Evolutionary conservation across 2,888 invertebrate genomes (phyloP), one percentile per base, ranked within the genome.

Genomic region (Coremacera marginata): DNA sequence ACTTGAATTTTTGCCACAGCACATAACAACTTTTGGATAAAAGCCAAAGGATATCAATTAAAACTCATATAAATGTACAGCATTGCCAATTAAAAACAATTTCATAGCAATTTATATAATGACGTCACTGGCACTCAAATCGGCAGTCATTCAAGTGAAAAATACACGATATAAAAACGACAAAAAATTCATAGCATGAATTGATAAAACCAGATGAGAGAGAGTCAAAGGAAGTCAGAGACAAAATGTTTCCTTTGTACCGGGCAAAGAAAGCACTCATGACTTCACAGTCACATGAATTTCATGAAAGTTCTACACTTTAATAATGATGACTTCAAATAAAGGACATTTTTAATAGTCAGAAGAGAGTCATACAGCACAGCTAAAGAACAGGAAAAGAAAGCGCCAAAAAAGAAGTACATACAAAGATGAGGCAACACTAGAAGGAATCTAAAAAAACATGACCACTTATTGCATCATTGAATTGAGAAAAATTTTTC

Each of bases 81-180:
- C 37, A 52, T 37, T 65, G 67, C 67, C 74, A 74, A 74, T 74
- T 74, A 74, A 74, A 74, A 74, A n/a, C 74, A 74, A 74, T 74
- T 57, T 16, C 55, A 37, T 25, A 67, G 55, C 65, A 55, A 74
- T 74, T 65, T 44, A 44, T 44, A 44, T 34, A 74, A 74, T 74
- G 55, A 37, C 55, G 60, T 65, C 65, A 65, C 34, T 11, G 37
- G 34, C 67, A 25, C 34, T 49, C 22, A 71, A 71, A 25, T 14
- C 49, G 52, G 27, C 67, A 44, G n/a, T 49, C 67, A 67, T 22
- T 49, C 44, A 37, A 67, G 25, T 67, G 11, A 49, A 70, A 22
- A 68, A 68, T 3, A 57, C 34, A 51, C 57, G 25, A 60, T 16
- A n/a, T 5, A 70, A 51, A 70, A 31, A 25, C 44, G n/a, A 49